A percentile compares a stretch with the other conserved stretches of the same genome.
Evolutionary conservation across 2,113 vertebrate genomes (phyloP).

Genomic region (Dendropsophus ebraccatus): DNA sequence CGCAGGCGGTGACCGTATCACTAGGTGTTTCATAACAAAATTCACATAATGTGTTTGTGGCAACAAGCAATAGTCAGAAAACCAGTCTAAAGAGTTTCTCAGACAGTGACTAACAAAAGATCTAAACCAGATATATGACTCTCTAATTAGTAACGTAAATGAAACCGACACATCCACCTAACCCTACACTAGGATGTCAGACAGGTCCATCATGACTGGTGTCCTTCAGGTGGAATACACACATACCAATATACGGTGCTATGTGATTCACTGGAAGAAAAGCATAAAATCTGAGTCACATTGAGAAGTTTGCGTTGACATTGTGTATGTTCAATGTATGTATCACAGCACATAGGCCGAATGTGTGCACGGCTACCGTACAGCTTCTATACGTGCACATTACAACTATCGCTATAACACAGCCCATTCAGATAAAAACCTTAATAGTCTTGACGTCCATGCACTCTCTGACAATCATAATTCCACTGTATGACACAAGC

Average conservation of each 20-base stretch:
- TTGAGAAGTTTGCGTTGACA: not conserved
- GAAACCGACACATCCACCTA: not conserved
- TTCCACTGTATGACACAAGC: too few species aligned
- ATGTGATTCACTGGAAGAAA: not conserved
- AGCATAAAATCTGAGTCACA: not conserved
- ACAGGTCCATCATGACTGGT: not conserved
- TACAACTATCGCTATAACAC: too few species aligned
- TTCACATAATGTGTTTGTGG: not conserved
- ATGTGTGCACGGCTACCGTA: too few species aligned
- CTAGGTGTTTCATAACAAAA: slow-evolving; percentile 21
- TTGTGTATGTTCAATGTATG: too few species aligned
- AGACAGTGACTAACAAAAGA: slow-evolving; percentile 8
- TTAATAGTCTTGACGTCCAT: too few species aligned
- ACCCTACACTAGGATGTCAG: not conserved
- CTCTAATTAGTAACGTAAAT: not conserved
- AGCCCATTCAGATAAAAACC: too few species aligned
- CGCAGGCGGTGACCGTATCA: too few species aligned
- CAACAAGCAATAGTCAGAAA: not conserved
- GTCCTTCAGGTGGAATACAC: not conserved
- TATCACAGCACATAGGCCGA: too few species aligned
- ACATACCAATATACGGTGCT: not conserved
- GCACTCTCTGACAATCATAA: too few species aligned
- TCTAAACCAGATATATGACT: not conserved
- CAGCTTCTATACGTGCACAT: too few species aligned
- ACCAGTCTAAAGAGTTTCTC: slow-evolving; percentile 3